Percentiles rank a stretch among this genome's conserved stretches.
These are phyloP conservation scores for Progne subis DNA, from an alignment of 2,113 vertebrate genomes.

Conservation along the genomic window DNA sequence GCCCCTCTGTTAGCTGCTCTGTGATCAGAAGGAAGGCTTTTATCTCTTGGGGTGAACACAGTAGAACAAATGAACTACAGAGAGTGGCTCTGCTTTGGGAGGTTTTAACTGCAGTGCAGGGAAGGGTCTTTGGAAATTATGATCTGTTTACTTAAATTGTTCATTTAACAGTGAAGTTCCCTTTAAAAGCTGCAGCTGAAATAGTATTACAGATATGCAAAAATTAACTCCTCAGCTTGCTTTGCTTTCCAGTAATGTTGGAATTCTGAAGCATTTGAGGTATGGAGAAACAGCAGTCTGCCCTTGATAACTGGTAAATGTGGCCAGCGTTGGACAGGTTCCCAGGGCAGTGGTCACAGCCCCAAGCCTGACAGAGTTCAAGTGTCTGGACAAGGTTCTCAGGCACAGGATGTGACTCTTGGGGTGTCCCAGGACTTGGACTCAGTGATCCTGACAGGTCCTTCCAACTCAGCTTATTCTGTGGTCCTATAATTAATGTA, in stretches of 20 bases:
- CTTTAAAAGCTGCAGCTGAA: neutral
- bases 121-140: neutral
- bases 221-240: neutral
- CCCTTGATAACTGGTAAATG: neutral
- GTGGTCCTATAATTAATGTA: neutral
- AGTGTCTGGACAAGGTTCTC: neutral
- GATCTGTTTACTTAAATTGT: neutral
- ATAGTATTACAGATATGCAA: neutral
- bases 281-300: neutral
- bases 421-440: neutral
- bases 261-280: neutral
- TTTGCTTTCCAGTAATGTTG: neutral
- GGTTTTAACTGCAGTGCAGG: neutral
- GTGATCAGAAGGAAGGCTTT: neutral
- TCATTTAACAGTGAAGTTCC: neutral
- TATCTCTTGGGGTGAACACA: neutral
- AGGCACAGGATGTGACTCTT: neutral
- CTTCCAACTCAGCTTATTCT: neutral
- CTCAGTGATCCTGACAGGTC: rapidly evolving
- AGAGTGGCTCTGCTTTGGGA: neutral
- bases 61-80: neutral
- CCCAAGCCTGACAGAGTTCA: too few species aligned
- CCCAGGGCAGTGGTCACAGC: neutral
- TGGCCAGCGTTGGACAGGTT: neutral
- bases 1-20: neutral